phyloP scores from a whole-genome alignment of 1,140 invertebrate species.

The Callitettix versicolor region DNA sequence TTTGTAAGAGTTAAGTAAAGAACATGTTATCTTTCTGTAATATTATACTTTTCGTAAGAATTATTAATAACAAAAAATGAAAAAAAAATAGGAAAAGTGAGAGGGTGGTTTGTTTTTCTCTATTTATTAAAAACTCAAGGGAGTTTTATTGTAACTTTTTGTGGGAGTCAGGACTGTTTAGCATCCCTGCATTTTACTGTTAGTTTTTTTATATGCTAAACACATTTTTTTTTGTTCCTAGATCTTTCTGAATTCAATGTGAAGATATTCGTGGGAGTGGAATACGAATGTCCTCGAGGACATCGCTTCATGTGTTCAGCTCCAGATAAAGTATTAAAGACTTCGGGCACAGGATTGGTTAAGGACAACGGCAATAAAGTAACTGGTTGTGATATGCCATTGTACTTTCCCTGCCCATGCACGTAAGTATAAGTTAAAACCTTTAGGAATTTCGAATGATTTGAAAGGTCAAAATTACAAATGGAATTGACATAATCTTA shows the following conservation, averaged over 20 bases:
- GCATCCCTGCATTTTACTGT: neutral
- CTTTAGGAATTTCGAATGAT: neutral
- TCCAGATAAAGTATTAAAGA: slow-evolving; percentile 75
- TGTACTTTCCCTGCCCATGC: slow-evolving; percentile 83
- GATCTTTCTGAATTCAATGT: slow-evolving; percentile 48
- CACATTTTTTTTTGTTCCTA: slow-evolving; percentile 12
- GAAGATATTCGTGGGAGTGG: slow-evolving; percentile 91
- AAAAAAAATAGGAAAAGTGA: too few species aligned
- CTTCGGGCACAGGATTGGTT: slow-evolving; percentile 53
- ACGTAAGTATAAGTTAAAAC: slow-evolving; percentile 48
- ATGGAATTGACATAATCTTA: too few species aligned
- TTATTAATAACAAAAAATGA: too few species aligned
- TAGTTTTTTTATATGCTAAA: slow-evolving; percentile 1
- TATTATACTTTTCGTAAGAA: too few species aligned
- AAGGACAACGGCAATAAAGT: slow-evolving; percentile 79
- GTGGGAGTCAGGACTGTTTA: too few species aligned
- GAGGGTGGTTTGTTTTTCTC: too few species aligned
- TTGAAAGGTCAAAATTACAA: slow-evolving; percentile 7
- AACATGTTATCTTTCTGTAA: too few species aligned
- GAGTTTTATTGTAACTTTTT: too few species aligned
- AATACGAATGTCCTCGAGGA: slow-evolving; percentile 92
- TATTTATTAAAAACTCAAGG: too few species aligned
- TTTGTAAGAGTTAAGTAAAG: too few species aligned
- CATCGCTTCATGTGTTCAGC: slow-evolving; percentile 90
- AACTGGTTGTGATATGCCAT: slow-evolving; percentile 77